A percentile compares a stretch with the other conserved stretches of the same genome.
These are phyloP conservation scores for Idaea dimidiata DNA, from an alignment of 2,888 invertebrate genomes.

Conservation along the genomic window DNA sequence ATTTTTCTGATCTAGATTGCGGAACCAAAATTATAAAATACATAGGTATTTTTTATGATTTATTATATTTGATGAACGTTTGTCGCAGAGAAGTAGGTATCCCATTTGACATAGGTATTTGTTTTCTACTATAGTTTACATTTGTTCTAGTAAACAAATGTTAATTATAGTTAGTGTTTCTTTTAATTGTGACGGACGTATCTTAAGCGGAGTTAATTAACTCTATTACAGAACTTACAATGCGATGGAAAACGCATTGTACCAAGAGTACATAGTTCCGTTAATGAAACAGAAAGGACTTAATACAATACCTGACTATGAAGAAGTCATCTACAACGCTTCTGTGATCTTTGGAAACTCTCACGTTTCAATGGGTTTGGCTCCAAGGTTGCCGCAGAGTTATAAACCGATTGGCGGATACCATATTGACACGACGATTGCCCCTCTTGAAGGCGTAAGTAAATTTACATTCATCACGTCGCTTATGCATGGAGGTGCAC, in stretches of 20 bases:
- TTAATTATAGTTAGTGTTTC: too few relatives aligned
- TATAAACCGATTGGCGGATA: constrained; percentile 53
- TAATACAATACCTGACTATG: constrained; percentile 34
- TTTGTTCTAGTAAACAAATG: too few relatives aligned
- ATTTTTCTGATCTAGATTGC: neutral
- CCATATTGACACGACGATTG: constrained; percentile 45
- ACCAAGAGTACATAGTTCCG: constrained; percentile 19
- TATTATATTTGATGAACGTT: too few relatives aligned
- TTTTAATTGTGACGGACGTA: neutral
- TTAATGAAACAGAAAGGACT: constrained; percentile 31
- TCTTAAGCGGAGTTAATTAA: neutral
- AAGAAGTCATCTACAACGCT: constrained; percentile 43
- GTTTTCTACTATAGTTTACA: too few relatives aligned
- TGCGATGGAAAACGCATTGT: constrained; percentile 17
- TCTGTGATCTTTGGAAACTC: constrained; percentile 58
- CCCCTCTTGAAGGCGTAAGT: constrained; percentile 50
- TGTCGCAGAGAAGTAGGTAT: too few relatives aligned
- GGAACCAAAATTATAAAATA: too few relatives aligned
- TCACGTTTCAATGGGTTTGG: constrained; percentile 44
- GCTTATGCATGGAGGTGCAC: neutral
- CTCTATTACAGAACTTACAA: constrained; percentile 14
- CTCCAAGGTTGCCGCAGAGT: constrained; percentile 47
- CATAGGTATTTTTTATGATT: too few relatives aligned
- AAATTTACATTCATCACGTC: neutral
- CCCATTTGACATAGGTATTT: too few relatives aligned